Conservation (phyloP, 2,888 invertebrate genomes). For the Pristionchus exspectatus region DNA sequence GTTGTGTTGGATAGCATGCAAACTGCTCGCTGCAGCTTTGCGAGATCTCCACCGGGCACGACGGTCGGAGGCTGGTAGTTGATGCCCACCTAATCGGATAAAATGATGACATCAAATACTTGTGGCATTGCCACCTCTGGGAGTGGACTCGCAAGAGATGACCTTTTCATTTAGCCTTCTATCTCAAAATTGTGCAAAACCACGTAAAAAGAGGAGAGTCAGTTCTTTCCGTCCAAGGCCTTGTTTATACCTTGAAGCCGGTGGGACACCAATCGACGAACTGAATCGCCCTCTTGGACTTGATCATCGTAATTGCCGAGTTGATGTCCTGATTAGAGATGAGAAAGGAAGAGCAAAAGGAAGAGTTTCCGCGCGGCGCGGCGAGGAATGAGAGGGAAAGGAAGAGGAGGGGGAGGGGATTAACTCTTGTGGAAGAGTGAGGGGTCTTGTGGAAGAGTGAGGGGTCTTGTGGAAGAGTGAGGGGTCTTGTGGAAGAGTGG, state of each 20-base stretch:
- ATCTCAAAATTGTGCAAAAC: background rate
- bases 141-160: too few species aligned
- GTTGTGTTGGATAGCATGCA: conserved; percentile 66
- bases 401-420: too few species aligned
- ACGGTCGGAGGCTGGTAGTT: conserved; percentile 55
- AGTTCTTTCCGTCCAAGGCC: too few species aligned
- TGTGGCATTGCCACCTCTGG: too few species aligned
- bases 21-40: conserved; percentile 52
- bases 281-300: conserved; percentile 77
- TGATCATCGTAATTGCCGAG: conserved; percentile 77
- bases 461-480: too few species aligned
- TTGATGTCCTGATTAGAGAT: conserved; percentile 76
- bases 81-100: conserved; percentile 40
- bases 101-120: too few species aligned
- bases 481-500: too few species aligned
- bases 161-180: background rate
- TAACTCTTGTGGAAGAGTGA: too few species aligned
- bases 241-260: conserved; percentile 73
- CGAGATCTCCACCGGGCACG: conserved; percentile 51
- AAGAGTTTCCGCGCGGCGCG: too few species aligned
- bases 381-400: too few species aligned
- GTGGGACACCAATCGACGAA: conserved; percentile 78
- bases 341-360: too few species aligned
- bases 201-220: background rate
- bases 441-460: too few species aligned